These are phyloP conservation scores for Theristicus caerulescens DNA, from an alignment of 2,113 vertebrate genomes.

Conservation along the genomic window DNA sequence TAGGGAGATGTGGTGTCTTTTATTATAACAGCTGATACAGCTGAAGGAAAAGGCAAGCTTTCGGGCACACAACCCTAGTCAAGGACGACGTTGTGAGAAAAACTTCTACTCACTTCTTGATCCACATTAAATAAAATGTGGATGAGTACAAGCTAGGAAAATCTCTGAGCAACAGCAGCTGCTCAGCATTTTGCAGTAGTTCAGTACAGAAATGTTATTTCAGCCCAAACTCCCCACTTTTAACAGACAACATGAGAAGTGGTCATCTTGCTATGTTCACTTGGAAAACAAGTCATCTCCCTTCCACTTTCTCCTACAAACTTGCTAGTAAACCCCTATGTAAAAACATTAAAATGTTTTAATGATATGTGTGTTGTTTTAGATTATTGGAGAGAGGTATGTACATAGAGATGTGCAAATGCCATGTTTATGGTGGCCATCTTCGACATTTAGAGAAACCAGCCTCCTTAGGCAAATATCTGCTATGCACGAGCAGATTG, in stretches of 20 bases:
- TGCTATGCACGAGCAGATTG: neutral
- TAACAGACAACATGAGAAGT: neutral
- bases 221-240: neutral
- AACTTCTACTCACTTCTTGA: neutral
- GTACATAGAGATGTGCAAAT: neutral
- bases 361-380: neutral
- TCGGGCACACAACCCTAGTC: neutral
- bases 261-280: neutral
- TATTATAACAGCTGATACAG: neutral
- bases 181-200: neutral
- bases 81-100: neutral
- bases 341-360: neutral
- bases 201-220: neutral
- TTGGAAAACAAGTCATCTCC: neutral
- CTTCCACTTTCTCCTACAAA: neutral
- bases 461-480: neutral
- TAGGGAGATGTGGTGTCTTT: neutral
- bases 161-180: neutral
- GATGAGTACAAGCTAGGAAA: neutral
- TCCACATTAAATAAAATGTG: neutral
- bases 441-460: neutral
- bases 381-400: neutral
- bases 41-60: conserved; percentile 2
- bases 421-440: neutral
- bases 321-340: neutral